Evolutionary conservation across 2,888 invertebrate species (phyloP).

Genomic region (Caradrina clavipalpis): DNA sequence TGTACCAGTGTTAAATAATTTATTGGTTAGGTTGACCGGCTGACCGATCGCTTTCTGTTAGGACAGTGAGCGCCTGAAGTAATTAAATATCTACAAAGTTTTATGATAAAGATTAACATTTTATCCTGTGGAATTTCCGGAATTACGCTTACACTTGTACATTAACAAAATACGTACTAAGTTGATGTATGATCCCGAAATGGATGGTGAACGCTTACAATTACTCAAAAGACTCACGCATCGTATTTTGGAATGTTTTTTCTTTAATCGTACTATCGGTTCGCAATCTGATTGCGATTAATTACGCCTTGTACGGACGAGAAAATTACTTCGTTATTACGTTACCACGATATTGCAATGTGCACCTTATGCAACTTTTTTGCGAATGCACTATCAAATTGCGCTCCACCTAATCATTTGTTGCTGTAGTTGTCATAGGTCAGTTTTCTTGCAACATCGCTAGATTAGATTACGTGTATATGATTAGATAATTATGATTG

Average conservation of each 20-base stretch:
- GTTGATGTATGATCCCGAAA: background rate
- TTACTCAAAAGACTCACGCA: conserved; percentile 23
- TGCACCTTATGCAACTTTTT: conserved; percentile 79
- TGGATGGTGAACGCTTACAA: conserved; percentile 12
- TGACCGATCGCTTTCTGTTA: no score
- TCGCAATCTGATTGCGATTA: conserved; percentile 56
- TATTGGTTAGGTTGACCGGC: background rate
- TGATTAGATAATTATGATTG: conserved; percentile 71
- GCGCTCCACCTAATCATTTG: conserved; percentile 74
- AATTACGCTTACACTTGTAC: background rate
- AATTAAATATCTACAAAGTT: background rate
- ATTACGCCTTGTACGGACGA: conserved; percentile 50
- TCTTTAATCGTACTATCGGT: conserved; percentile 31
- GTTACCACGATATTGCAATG: conserved; percentile 59
- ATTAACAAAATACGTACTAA: background rate
- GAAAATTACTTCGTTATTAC: conserved; percentile 56
- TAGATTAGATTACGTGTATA: conserved; percentile 83
- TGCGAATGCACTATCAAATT: conserved; percentile 75
- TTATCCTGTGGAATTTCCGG: background rate
- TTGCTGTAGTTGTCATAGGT: conserved; percentile 83
- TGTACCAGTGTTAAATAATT: background rate
- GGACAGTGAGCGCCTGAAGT: background rate
- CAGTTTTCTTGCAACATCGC: conserved; percentile 79
- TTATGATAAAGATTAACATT: background rate
- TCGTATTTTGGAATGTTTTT: conserved; percentile 29